Conservation (phyloP, 2,113 vertebrate genomes). For the Malurus elegans region DNA sequence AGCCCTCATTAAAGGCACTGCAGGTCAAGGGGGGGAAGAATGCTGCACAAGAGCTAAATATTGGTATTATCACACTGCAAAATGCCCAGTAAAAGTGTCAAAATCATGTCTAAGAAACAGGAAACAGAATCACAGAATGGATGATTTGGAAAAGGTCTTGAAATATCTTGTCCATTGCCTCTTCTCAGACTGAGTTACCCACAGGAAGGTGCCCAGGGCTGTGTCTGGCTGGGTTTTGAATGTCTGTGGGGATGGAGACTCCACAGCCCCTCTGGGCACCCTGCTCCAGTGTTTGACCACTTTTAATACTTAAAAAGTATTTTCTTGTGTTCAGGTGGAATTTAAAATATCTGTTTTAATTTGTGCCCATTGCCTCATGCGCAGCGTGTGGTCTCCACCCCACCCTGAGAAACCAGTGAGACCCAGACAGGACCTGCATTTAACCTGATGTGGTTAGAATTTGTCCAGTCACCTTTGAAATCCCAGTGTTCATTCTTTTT, state of each 20-base stretch:
- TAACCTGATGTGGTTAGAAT: background rate
- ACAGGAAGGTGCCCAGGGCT: background rate
- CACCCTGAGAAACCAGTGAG: background rate
- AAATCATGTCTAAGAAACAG: background rate
- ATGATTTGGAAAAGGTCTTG: background rate
- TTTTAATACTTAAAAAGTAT: background rate
- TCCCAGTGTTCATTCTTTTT: background rate
- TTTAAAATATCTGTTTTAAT: background rate
- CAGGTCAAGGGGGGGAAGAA: background rate
- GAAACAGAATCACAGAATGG: background rate
- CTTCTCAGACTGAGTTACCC: background rate
- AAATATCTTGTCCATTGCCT: background rate
- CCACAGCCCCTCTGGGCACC: background rate
- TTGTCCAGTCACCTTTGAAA: background rate
- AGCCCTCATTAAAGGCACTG: background rate
- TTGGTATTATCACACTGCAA: background rate
- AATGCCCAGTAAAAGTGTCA: background rate
- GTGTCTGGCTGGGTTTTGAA: background rate
- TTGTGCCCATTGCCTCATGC: background rate
- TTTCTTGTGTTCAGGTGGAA: background rate
- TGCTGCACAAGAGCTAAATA: background rate
- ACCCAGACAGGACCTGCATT: background rate
- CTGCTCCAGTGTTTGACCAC: background rate
- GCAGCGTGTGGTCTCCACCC: fast-evolving
- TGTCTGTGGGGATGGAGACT: background rate